Evolutionary conservation across 2,888 invertebrate species (phyloP).

Genomic region (Mimachlamys varia): DNA sequence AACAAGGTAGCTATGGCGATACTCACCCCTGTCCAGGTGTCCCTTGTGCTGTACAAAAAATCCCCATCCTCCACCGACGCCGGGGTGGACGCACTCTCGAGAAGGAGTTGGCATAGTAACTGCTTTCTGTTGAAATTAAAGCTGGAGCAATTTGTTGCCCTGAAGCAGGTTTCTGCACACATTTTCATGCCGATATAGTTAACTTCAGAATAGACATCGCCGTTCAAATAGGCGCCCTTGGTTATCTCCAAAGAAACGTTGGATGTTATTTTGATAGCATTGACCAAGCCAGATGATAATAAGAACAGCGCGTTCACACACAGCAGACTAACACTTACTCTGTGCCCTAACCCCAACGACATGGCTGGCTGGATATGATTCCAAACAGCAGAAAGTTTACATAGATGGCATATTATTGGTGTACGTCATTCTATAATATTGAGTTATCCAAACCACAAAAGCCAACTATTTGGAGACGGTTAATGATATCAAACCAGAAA

Average conservation of each 20-base stretch:
- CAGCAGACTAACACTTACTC: neutral
- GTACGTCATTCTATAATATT: too few species aligned
- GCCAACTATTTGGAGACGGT: too few species aligned
- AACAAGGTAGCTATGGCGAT: neutral
- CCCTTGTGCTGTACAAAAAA: neutral
- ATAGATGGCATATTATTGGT: too few species aligned
- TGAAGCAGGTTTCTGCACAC: neutral
- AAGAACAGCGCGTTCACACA: neutral
- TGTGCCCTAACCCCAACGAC: neutral
- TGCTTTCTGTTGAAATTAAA: neutral
- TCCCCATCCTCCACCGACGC: neutral
- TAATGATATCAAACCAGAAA: too few species aligned
- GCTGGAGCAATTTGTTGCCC: neutral
- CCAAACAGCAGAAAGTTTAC: too few species aligned
- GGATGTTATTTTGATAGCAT: neutral
- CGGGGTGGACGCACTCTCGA: neutral
- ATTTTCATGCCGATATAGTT: neutral
- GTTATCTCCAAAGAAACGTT: neutral
- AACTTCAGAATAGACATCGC: neutral
- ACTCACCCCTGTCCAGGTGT: neutral
- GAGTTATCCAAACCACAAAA: too few species aligned
- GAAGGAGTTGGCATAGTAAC: neutral
- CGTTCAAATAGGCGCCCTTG: neutral
- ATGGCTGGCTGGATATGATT: too few species aligned
- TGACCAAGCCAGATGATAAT: neutral